A percentile compares a stretch with the other conserved stretches of the same genome.
Conservation (phyloP, 2,888 invertebrate species). For the Cloeon dipterum region DNA sequence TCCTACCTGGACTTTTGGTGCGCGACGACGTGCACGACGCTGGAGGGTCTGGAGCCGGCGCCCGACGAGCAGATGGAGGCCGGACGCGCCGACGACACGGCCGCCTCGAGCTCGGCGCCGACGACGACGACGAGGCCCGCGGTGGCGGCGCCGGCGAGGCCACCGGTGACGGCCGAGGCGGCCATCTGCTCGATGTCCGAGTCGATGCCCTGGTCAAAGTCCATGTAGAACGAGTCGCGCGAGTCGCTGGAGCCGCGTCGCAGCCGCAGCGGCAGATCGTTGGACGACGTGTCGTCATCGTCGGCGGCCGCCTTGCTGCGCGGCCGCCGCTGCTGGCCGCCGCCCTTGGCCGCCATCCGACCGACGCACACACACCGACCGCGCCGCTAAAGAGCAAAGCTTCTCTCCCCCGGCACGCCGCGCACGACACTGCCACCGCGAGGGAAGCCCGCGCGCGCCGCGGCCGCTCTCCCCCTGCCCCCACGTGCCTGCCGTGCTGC, state of each 20-base stretch:
- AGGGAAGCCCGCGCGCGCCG: too few relatives aligned
- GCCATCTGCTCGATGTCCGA: slow-evolving; percentile 70
- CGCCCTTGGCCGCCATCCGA: too few relatives aligned
- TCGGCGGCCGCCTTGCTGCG: neutral
- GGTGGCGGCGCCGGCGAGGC: slow-evolving; percentile 17
- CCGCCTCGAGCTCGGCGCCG: slow-evolving; percentile 13
- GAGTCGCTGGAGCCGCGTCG: slow-evolving; percentile 70
- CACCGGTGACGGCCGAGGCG: slow-evolving; percentile 26
- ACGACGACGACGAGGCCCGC: slow-evolving; percentile 25
- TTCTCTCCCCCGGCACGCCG: too few relatives aligned
- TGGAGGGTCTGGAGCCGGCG: neutral
- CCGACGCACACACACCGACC: too few relatives aligned
- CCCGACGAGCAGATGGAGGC: neutral
- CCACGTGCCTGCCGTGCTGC: too few relatives aligned
- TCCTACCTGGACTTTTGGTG: neutral
- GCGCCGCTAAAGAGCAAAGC: too few relatives aligned
- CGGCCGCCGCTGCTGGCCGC: neutral
- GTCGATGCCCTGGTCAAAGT: slow-evolving; percentile 70
- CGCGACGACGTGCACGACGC: neutral
- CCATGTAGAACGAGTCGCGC: slow-evolving; percentile 74
- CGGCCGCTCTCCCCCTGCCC: too few relatives aligned
- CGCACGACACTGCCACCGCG: too few relatives aligned
- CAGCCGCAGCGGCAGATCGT: slow-evolving; percentile 64
- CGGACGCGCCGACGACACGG: slow-evolving; percentile 2
- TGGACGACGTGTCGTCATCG: slow-evolving; percentile 50